Conservation (phyloP, 2,888 invertebrate species). For the Scrobipalpa atriplicella region DNA sequence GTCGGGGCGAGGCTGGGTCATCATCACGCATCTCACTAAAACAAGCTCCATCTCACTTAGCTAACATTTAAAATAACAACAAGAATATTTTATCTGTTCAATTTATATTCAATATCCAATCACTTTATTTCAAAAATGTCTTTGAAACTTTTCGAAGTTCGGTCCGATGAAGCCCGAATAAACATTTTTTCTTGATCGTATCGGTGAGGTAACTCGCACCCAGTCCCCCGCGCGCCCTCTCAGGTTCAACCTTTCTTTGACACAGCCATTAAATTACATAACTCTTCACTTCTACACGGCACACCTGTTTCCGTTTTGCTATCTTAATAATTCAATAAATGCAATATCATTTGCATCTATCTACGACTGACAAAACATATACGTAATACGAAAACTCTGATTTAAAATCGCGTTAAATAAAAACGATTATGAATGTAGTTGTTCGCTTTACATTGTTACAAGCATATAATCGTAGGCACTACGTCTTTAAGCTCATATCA, state of each 20-base stretch:
- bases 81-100: background rate
- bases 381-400: slow-evolving; percentile 13
- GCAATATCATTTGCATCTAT: slow-evolving; percentile 10
- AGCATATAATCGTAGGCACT: slow-evolving; percentile 85
- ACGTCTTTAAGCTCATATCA: slow-evolving; percentile 86
- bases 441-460: slow-evolving; percentile 67
- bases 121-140: background rate
- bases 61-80: background rate
- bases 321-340: slow-evolving; percentile 15
- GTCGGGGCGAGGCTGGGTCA: background rate
- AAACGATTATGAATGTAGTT: slow-evolving; percentile 47
- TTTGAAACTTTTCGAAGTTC: background rate
- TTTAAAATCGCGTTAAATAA: slow-evolving; percentile 48
- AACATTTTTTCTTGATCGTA: background rate
- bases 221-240: slow-evolving; percentile 14
- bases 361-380: slow-evolving; percentile 1
- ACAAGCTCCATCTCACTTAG: background rate
- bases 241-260: slow-evolving; percentile 61
- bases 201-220: slow-evolving; percentile 24
- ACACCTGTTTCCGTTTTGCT: slow-evolving; percentile 10
- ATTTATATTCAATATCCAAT: slow-evolving; percentile 1
- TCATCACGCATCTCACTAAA: background rate
- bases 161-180: background rate
- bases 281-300: slow-evolving; percentile 24
- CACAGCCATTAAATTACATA: slow-evolving; percentile 59